Conservation (phyloP, 1,140 invertebrate species). For the Lepidostoma basale region DNA sequence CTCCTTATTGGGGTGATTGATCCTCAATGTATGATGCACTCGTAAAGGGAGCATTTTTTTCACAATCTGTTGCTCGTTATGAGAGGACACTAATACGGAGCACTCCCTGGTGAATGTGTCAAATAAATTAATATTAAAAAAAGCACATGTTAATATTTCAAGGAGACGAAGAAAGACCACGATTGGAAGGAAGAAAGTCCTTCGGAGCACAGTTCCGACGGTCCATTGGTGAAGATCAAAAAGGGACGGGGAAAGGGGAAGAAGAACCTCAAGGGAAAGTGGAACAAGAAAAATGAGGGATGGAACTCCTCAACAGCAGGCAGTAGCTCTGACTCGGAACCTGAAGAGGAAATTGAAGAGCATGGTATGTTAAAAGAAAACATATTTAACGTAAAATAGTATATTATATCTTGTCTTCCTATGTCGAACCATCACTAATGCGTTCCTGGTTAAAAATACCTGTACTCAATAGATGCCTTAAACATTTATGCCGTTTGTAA, state of each 20-base stretch:
- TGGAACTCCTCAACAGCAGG: conserved; percentile 74
- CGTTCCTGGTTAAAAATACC: too few species aligned
- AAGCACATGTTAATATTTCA: too few species aligned
- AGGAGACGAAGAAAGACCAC: conserved; percentile 37
- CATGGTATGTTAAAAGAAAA: conserved; percentile 25
- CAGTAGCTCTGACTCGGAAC: conserved; percentile 65
- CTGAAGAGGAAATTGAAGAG: conserved; percentile 61
- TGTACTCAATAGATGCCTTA: too few species aligned
- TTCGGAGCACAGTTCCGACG: conserved; percentile 47
- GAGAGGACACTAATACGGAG: too few species aligned
- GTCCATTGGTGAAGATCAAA: conserved; percentile 49
- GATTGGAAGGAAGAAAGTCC: conserved; percentile 34
- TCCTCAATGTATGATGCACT: too few species aligned
- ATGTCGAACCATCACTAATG: too few species aligned
- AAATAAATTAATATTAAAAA: conserved; percentile 35
- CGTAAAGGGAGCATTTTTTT: too few species aligned
- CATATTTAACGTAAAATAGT: too few species aligned
- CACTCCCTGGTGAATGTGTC: not conserved
- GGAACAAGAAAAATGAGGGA: conserved; percentile 68
- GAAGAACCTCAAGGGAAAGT: conserved; percentile 62
- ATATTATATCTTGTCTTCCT: too few species aligned
- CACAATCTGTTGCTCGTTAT: too few species aligned
- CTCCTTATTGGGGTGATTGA: too few species aligned
- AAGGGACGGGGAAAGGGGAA: conserved; percentile 54
- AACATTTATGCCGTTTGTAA: too few species aligned